A percentile compares a stretch with the other conserved stretches of the same genome.
Evolutionary conservation across 2,888 invertebrate species (phyloP).

Genomic region (Peribatodes rhomboidaria): DNA sequence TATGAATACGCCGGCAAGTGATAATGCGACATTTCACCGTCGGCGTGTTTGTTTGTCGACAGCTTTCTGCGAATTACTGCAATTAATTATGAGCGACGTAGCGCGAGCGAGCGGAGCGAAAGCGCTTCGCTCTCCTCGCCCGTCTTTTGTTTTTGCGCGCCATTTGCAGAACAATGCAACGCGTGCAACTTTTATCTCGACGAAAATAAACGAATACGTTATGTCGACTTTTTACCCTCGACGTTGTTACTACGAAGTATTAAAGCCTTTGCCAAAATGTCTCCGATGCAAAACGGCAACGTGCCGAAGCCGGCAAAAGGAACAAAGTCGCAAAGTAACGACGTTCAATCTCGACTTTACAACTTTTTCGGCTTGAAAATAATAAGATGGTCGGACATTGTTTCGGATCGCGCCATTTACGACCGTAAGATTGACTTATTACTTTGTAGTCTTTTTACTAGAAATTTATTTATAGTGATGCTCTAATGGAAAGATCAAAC

Average conservation of each 20-base stretch:
- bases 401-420: conserved; percentile 61
- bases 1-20: conserved; percentile 70
- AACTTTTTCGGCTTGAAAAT: conserved; percentile 47
- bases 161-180: conserved; percentile 81
- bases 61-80: conserved; percentile 78
- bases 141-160: conserved; percentile 76
- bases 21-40: conserved; percentile 74
- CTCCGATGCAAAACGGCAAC: conserved; percentile 57
- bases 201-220: conserved; percentile 68
- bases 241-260: conserved; percentile 48
- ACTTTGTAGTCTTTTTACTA: conserved; percentile 73
- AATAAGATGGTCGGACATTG: conserved; percentile 55
- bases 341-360: conserved; percentile 54
- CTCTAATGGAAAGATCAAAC: conserved; percentile 86
- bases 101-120: conserved; percentile 53
- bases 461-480: conserved; percentile 78
- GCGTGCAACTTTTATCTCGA: conserved; percentile 74
- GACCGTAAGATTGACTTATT: conserved; percentile 71
- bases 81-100: conserved; percentile 80
- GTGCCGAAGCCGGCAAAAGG: conserved; percentile 49
- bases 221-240: conserved; percentile 66
- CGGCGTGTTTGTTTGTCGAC: conserved; percentile 69
- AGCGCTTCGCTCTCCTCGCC: conserved; percentile 41
- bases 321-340: conserved; percentile 50
- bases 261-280: conserved; percentile 55